A percentile compares a stretch with the other conserved stretches of the same genome.
Evolutionary conservation across 2,113 vertebrate genomes (phyloP).

Genomic region (Brachypodius melanocephalos): DNA sequence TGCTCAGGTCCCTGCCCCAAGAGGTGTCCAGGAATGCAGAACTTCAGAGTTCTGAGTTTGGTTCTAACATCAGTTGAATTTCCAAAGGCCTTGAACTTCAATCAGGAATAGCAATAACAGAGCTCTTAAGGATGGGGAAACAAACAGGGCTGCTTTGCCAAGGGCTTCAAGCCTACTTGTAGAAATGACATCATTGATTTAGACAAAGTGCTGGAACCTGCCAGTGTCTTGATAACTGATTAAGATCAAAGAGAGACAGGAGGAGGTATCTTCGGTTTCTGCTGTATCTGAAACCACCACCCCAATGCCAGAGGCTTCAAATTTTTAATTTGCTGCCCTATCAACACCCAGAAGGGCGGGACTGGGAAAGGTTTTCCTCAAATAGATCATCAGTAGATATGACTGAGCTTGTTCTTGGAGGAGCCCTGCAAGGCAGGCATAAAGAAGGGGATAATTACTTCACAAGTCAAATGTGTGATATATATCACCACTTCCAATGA

Average conservation of each 20-base stretch:
- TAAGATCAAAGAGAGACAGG: conserved; percentile 2
- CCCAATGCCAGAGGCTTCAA: neutral
- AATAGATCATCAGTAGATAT: neutral
- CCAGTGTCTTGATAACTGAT: neutral
- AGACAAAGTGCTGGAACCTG: neutral
- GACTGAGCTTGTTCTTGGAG: neutral
- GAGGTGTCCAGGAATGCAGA: neutral
- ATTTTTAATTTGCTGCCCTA: conserved; percentile 27
- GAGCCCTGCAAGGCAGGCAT: neutral
- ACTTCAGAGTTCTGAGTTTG: neutral
- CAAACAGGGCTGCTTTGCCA: neutral
- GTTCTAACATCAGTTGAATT: neutral
- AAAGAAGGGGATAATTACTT: neutral
- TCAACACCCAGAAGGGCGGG: neutral
- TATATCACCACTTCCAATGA: neutral
- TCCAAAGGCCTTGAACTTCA: neutral
- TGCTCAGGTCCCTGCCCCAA: neutral
- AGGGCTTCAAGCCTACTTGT: neutral
- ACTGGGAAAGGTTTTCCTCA: conserved; percentile 19
- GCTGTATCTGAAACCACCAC: neutral
- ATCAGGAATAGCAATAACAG: neutral
- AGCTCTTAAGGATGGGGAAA: neutral
- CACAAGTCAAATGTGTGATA: neutral
- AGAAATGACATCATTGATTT: neutral
- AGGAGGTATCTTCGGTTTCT: neutral